phyloP scores from a whole-genome alignment of 1,140 invertebrate species.

The Magallana ariakensis region DNA sequence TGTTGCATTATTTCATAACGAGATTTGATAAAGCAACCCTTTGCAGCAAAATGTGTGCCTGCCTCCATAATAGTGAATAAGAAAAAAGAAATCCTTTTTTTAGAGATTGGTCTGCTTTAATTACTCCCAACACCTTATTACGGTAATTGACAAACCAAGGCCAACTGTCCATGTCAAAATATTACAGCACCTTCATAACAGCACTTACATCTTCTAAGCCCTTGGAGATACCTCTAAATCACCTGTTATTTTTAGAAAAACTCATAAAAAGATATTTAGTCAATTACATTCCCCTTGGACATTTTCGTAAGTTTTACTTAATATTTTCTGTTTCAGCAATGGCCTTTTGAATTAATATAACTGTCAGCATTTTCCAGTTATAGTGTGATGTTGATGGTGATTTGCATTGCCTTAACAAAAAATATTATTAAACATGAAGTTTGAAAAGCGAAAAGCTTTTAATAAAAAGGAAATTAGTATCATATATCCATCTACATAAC shows the following conservation, averaged over 20 bases:
- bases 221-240: neutral
- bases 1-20: no score
- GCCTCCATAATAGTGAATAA: no score
- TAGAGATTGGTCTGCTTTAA: no score
- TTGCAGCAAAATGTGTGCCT: no score
- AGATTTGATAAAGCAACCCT: no score
- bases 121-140: no score
- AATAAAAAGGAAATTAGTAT: constrained; percentile 32
- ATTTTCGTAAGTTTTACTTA: neutral
- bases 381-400: neutral
- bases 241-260: neutral
- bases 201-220: no score
- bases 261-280: neutral
- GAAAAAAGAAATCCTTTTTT: no score
- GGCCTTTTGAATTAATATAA: constrained; percentile 8
- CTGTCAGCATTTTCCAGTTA: neutral
- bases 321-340: constrained; percentile 23
- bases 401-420: neutral
- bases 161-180: no score
- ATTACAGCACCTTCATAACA: no score
- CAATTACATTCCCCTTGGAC: constrained; percentile 12
- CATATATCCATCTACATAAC: constrained; percentile 16
- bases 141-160: no score
- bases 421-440: constrained; percentile 26
- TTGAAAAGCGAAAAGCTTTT: constrained; percentile 1